These are phyloP conservation scores for Carposina sasakii DNA, from an alignment of 1,140 invertebrate genomes.

Conservation along the genomic window DNA sequence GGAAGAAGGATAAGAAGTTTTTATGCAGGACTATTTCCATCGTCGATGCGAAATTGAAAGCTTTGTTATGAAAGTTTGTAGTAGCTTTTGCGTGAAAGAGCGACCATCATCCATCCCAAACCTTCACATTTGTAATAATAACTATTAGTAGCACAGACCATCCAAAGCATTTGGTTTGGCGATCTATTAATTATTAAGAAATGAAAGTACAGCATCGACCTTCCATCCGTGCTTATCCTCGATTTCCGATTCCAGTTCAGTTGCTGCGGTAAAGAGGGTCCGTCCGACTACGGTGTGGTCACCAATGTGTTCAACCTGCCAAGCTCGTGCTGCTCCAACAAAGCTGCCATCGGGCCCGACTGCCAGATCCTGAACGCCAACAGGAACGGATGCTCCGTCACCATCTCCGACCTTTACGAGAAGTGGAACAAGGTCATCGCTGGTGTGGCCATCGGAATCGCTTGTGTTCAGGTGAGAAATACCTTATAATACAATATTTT, in stretches of 20 bases:
- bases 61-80: too few relatives aligned
- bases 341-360: slow-evolving; percentile 37
- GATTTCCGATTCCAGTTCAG: slow-evolving; percentile 65
- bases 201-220: too few relatives aligned
- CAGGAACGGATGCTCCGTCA: slow-evolving; percentile 58
- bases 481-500: neutral
- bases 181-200: too few relatives aligned
- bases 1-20: too few relatives aligned
- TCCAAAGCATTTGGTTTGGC: too few relatives aligned
- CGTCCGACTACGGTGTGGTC: slow-evolving; percentile 56
- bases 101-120: too few relatives aligned
- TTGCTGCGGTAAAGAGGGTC: slow-evolving; percentile 76
- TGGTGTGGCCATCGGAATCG: slow-evolving; percentile 78
- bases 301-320: slow-evolving; percentile 32
- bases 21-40: too few relatives aligned
- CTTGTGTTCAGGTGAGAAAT: slow-evolving; percentile 76
- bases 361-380: slow-evolving; percentile 64
- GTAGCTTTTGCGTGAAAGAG: too few relatives aligned
- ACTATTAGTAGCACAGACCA: too few relatives aligned
- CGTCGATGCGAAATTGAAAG: too few relatives aligned
- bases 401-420: slow-evolving; percentile 62
- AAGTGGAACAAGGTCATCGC: slow-evolving; percentile 74
- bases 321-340: slow-evolving; percentile 59
- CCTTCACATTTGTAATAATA: too few relatives aligned
- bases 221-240: too few relatives aligned